Percentiles rank a stretch among this genome's conserved stretches.
These are phyloP conservation scores for Pyrrhia umbra DNA, from an alignment of 2,888 invertebrate species.

Conservation along the genomic window DNA sequence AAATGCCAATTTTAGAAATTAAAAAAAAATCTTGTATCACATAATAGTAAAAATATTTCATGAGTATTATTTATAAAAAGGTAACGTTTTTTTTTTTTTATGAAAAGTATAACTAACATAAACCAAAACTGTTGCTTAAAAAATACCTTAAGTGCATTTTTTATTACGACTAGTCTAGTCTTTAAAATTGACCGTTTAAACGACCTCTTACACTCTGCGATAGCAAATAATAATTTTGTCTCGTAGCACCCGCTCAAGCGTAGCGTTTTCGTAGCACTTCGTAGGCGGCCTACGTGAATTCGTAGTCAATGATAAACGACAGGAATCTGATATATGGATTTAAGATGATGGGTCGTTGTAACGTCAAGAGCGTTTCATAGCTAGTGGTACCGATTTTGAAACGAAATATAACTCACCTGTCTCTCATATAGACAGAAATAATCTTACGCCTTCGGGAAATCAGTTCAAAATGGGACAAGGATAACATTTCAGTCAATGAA, in stretches of 20 bases:
- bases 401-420: not conserved
- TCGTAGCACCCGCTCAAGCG: not conserved
- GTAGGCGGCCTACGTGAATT: slow-evolving; percentile 35
- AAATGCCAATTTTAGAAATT: too few relatives aligned
- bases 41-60: too few relatives aligned
- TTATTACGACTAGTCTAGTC: not conserved
- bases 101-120: too few relatives aligned
- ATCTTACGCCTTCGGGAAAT: slow-evolving; percentile 1
- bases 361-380: not conserved
- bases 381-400: not conserved
- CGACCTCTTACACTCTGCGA: not conserved
- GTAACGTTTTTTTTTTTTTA: too few relatives aligned
- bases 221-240: not conserved
- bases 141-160: too few relatives aligned
- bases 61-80: too few relatives aligned
- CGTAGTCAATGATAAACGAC: slow-evolving; percentile 12
- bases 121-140: too few relatives aligned
- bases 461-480: not conserved
- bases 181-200: not conserved
- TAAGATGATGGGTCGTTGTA: slow-evolving; percentile 12
- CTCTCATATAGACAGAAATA: not conserved
- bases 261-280: slow-evolving; percentile 29
- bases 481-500: not conserved
- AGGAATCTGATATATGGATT: slow-evolving; percentile 19
- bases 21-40: too few relatives aligned